phyloP scores from a whole-genome alignment of 2,797 vertebrate species.

The Nyctibius grandis region DNA sequence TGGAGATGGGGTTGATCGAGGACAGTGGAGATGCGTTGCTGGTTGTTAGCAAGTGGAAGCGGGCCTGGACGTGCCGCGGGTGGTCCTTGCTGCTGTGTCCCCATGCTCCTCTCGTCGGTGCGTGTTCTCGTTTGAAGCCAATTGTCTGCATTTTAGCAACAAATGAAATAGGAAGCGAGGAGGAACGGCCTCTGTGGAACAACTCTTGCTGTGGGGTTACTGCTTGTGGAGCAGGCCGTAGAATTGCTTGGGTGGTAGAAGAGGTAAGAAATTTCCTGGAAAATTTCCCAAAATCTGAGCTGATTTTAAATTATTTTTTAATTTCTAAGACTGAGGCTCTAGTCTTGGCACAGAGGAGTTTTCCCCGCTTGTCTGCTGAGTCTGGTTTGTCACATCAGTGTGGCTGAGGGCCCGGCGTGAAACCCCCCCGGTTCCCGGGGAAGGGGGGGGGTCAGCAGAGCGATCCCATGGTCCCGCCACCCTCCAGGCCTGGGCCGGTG shows the following conservation, averaged over 20 bases:
- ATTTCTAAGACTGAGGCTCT: neutral
- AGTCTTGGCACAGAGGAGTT: neutral
- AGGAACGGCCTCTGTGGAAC: neutral
- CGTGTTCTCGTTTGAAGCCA: neutral
- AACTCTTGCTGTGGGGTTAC: neutral
- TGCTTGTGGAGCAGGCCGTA: neutral
- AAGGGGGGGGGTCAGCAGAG: neutral
- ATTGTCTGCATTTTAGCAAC: neutral
- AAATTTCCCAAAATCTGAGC: neutral
- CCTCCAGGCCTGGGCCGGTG: neutral
- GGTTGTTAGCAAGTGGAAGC: neutral
- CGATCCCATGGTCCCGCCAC: fast-evolving
- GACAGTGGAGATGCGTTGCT: neutral
- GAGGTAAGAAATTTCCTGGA: neutral
- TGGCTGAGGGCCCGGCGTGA: neutral
- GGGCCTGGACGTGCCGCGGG: neutral
- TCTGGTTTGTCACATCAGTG: neutral
- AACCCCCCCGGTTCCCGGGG: neutral
- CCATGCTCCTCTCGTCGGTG: neutral
- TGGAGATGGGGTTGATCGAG: neutral
- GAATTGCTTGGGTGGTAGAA: neutral
- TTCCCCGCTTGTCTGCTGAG: neutral
- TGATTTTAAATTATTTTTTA: neutral
- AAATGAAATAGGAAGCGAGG: neutral
- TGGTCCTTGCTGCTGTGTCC: neutral